Evolutionary conservation across 2,888 invertebrate genomes (phyloP).

Genomic region (Catocala nupta): DNA sequence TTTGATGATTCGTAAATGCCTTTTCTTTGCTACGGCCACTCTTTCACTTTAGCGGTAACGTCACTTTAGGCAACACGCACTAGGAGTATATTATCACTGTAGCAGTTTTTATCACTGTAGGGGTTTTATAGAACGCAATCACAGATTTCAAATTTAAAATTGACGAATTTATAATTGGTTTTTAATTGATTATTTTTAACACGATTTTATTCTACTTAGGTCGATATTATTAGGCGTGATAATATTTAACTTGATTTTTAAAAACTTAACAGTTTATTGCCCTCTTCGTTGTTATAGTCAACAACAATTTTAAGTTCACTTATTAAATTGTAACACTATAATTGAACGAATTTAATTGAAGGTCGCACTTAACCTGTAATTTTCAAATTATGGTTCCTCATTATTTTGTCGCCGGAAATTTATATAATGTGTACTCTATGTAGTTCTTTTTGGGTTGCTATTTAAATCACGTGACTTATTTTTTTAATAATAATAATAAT

Average conservation of each 20-base stretch:
- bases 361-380: conserved; percentile 35
- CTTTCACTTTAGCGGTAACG: conserved; percentile 37
- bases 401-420: conserved; percentile 12
- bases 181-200: conserved; percentile 30
- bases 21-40: conserved; percentile 55
- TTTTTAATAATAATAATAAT: no score
- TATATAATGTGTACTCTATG: neutral
- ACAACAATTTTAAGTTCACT: conserved; percentile 36
- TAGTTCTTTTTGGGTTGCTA: neutral
- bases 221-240: conserved; percentile 28
- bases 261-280: conserved; percentile 70
- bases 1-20: conserved; percentile 61
- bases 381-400: conserved; percentile 14
- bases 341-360: conserved; percentile 52
- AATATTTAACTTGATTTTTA: conserved; percentile 49
- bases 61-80: conserved; percentile 18
- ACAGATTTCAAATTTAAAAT: conserved; percentile 67
- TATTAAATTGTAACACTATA: conserved; percentile 44
- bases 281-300: conserved; percentile 60
- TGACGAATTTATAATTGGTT: conserved; percentile 68
- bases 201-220: conserved; percentile 47
- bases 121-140: conserved; percentile 58
- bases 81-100: neutral
- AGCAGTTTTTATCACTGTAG: conserved; percentile 12
- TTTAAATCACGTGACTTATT: no score